Base-by-base conservation (phyloP, 2,113 vertebrate genomes). In the Anthoscopus minutus region DNA sequence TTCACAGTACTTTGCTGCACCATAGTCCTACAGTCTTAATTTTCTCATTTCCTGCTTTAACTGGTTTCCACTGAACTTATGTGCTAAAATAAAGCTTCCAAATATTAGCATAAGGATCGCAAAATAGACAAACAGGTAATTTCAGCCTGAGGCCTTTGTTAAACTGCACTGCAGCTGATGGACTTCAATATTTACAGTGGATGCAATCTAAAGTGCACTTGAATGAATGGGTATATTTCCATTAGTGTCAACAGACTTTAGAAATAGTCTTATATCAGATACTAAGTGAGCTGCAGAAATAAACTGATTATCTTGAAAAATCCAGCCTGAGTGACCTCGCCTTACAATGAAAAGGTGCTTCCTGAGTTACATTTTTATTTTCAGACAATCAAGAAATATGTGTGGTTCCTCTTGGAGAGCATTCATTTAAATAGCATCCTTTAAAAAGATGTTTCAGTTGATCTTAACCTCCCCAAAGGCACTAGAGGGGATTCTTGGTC, bases 81-180 rank as follows among this genome's bases (percentile, higher is more conserved):
- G 85, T 60, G 35, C 30, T 70, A 30, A 56, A 83, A 74, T 82
- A 70, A 85, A 77, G 15, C 57, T 81, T 73, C 74, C 74, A 96
- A 96, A 94, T 88, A 95, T 91, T 92, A 81, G 81, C 58, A 92
- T 88, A 93, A 93, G 72, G 66, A 42, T 45, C 83, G 67, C 54
- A 85, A 92, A 85, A 88, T 50, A 48, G 73, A 88, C 61, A 81
- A 88, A 86, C 54, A 82, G 85, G 67, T 83, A 42, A 76, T 87
- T 94, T 64, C 60, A 88, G 76, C 35, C 62, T 42, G 33, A 94
- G 35, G 76, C 37, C 37, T 91, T 90, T 81, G 93, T 95, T 85
- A 88, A 64, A 57, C 84, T 91, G 85, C 62, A 78, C 45, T 42
- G 48, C 42, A 86, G 82, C n/a, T 62, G 73, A 92, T 81, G 7